Evolutionary conservation across 1,140 invertebrate species (phyloP), one percentile per base, ranked within the genome.

Genomic region (Drosophila obscura): DNA sequence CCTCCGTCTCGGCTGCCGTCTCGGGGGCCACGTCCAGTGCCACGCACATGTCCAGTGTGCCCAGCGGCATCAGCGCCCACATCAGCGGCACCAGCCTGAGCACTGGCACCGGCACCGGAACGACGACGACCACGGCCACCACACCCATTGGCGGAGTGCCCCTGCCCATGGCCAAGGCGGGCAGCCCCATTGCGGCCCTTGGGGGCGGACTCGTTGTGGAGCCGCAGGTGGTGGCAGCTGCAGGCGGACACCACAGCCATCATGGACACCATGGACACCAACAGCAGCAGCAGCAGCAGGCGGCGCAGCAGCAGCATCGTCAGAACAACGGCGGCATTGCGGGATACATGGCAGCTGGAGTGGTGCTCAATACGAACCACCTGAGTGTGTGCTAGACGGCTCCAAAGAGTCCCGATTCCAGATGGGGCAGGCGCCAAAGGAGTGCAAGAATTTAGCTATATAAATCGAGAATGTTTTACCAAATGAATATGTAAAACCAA

Each of bases 51-150:
- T 82, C 90, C 31, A 91, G 83, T 73, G 85, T 91, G 59, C 90
- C 90, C 43, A 90, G 90, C 57, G 90, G 90, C 52, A 91, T 91
- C 22, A 91, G 90, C 51, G 90, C 73, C 1, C 90, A 91, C 50
- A 91, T 91, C n/a, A 91, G 90, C 46, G 90, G 90, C 44, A 91
- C 90, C 24, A 91, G 90, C 45, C 48, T 91, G 24, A 90, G 85
- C 61, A 91, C 90, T 4, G 82, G 76, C 58, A 82, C 82, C 9
- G 73, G 75, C 56, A 84, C 82, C 2, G 83, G 84, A 35, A 82
- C 83, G 2, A 87, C 81, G 24, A 85, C 89, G 31, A 89, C 88
- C 46, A 91, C 89, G 22, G 87, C 83, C 15, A 91, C 87, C 39
- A 87, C 90, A 16, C 90, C 90, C 59, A 77, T 90, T 13, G 90